Conservation (phyloP, 2,888 invertebrate genomes). For the Caenorhabditis macrosperma region DNA sequence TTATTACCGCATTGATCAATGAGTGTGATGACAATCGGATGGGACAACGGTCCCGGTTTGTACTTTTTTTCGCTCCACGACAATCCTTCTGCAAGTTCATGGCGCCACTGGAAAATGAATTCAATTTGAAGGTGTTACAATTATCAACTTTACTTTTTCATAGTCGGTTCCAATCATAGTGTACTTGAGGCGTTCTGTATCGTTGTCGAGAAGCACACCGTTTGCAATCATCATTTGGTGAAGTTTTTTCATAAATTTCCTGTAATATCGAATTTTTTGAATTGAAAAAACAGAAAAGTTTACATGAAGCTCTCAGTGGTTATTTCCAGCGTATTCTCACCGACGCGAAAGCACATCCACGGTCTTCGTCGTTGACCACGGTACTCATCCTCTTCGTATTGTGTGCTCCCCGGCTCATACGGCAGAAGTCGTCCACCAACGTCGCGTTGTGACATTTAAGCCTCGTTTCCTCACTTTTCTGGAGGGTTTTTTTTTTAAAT, state of each 20-base stretch:
- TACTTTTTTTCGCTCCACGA: neutral
- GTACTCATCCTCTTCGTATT: conserved; percentile 32
- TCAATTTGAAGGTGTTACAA: neutral
- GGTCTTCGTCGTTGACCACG: conserved; percentile 46
- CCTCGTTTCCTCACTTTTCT: neutral
- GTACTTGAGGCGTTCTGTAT: neutral
- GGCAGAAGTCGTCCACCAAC: conserved; percentile 38
- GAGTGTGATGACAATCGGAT: conserved; percentile 14
- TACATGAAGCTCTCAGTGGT: conserved; percentile 8
- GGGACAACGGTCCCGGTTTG: conserved; percentile 14
- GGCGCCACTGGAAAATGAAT: neutral
- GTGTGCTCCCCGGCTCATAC: neutral
- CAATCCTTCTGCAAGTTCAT: conserved; percentile 2
- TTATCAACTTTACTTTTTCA: neutral
- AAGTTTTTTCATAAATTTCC: neutral
- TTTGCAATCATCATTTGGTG: neutral
- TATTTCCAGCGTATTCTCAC: neutral
- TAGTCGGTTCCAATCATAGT: neutral
- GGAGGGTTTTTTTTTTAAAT: neutral
- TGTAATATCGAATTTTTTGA: conserved; percentile 7
- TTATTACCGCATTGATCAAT: neutral
- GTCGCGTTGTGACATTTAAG: neutral
- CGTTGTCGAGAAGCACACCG: conserved; percentile 31
- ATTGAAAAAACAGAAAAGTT: neutral
- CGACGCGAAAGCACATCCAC: conserved; percentile 42